phyloP scores from a whole-genome alignment of 2,113 vertebrate species.

The Papio anubis region DNA sequence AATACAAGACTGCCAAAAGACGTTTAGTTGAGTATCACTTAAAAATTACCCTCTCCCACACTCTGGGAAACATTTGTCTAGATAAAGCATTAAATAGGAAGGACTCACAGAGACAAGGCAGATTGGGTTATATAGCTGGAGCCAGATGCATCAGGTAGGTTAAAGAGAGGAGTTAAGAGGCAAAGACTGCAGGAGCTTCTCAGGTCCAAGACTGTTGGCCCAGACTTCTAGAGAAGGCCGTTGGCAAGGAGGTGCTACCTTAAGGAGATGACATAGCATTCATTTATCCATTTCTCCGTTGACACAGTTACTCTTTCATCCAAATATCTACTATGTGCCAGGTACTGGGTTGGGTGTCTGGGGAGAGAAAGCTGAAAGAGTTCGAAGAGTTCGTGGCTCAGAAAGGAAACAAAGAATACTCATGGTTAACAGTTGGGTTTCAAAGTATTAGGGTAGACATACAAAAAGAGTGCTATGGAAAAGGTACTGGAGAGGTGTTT shows the following conservation, averaged over 20 bases:
- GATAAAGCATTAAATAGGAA: background rate
- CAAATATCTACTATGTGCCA: background rate
- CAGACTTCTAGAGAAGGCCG: background rate
- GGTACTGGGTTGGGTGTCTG: background rate
- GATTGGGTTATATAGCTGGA: background rate
- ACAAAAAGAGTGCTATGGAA: background rate
- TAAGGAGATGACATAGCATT: background rate
- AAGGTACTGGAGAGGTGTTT: background rate
- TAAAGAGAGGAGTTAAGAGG: background rate
- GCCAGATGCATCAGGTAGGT: background rate
- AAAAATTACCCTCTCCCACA: background rate
- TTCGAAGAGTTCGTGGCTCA: background rate
- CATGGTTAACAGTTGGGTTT: background rate
- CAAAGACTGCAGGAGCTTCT: background rate
- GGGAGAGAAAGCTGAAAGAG: background rate
- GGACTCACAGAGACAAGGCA: background rate
- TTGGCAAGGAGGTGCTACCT: background rate
- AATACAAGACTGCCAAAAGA: background rate
- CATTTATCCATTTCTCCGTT: background rate
- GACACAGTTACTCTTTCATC: background rate
- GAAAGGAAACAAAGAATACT: background rate
- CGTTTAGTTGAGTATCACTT: background rate
- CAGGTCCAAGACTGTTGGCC: background rate
- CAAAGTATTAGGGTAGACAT: background rate
- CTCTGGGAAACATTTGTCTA: background rate